These are phyloP conservation scores for Drosophila burlai DNA, from an alignment of 1,140 invertebrate species.

Conservation along the genomic window DNA sequence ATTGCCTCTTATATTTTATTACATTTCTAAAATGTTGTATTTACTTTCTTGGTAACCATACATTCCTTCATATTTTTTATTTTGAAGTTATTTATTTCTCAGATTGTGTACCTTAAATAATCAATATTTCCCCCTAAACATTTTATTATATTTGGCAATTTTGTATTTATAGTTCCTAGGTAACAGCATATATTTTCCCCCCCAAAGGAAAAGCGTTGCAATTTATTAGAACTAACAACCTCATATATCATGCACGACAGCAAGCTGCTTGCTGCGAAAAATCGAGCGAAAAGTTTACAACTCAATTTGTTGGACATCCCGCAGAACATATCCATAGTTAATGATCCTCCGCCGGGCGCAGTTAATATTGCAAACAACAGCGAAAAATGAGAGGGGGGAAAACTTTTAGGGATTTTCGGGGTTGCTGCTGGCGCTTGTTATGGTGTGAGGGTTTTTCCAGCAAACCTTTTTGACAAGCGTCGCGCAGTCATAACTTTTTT, in stretches of 20 bases:
- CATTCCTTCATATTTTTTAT: no score
- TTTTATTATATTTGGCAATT: background rate
- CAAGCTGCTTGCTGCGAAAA: conserved; percentile 18
- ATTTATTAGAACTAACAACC: conserved; percentile 27
- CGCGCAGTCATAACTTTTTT: conserved; percentile 79
- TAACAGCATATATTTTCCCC: background rate
- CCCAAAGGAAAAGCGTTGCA: background rate
- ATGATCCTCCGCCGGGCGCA: conserved; percentile 39
- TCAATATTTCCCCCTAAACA: background rate
- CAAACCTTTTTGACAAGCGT: conserved; percentile 76
- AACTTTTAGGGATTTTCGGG: conserved; percentile 22
- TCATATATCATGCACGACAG: conserved; percentile 23
- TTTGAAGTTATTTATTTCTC: background rate
- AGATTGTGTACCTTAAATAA: background rate
- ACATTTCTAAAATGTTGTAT: no score
- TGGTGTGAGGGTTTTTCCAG: conserved; percentile 5
- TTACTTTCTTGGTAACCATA: no score
- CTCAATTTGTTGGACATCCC: conserved; percentile 53
- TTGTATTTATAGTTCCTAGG: background rate
- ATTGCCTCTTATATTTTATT: no score
- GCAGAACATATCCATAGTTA: conserved; percentile 56
- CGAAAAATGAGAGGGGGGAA: background rate
- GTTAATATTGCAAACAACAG: conserved; percentile 38
- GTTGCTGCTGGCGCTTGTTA: background rate
- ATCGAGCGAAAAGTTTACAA: conserved; percentile 34